Base-by-base conservation (phyloP, 2,113 vertebrate genomes). In the Labeo catla region DNA sequence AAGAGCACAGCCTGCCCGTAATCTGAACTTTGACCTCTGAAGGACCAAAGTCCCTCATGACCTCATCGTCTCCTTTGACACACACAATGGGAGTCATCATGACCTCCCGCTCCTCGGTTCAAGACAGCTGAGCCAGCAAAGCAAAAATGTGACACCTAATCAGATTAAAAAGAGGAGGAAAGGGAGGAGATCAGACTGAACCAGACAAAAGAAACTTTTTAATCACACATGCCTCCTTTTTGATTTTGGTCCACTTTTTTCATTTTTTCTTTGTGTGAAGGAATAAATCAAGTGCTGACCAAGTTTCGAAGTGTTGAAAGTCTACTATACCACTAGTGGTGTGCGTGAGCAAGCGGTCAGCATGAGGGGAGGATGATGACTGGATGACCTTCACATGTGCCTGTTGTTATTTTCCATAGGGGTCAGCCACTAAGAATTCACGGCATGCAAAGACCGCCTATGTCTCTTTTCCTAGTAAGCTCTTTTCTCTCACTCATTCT, bases 351-450 rank as follows among this genome's bases (percentile, higher is more conserved):
- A 39, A 47, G 36, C 65, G 54, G 83, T 45, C 45, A 65, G 21
- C 9, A 21, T 74, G 79, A 74, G 28, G 16, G 54, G 39, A 73
- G 23, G 36, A 81, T 86, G 85, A 65, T 81, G 74, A 87, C 80
- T 82, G 74, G 6, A 83, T 91, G 92, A 94, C 91, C 93, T 94
- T 94, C 90, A 91, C 91, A 88, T 89, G 66, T 77, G 88, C 87
- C 92, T 93, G 93, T 92, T 93, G 91, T 93, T 93, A 91, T 93
- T 94, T 94, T 94, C 91, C 92, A 91, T 76, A 94, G 91, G 93
- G 94, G 92, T 94, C 94, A 94, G 89, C 92, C 91, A 90, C 91
- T 88, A 93, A 93, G 92, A 94, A 94, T 94, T 92, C 92, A 83
- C 91, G 91, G 92, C 92, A 94, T 87, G 92, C 92, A 87, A 68